Evolutionary conservation across 2,113 vertebrate genomes (phyloP), one percentile per base, ranked within the genome.

Genomic region (Sminthopsis crassicaudata): DNA sequence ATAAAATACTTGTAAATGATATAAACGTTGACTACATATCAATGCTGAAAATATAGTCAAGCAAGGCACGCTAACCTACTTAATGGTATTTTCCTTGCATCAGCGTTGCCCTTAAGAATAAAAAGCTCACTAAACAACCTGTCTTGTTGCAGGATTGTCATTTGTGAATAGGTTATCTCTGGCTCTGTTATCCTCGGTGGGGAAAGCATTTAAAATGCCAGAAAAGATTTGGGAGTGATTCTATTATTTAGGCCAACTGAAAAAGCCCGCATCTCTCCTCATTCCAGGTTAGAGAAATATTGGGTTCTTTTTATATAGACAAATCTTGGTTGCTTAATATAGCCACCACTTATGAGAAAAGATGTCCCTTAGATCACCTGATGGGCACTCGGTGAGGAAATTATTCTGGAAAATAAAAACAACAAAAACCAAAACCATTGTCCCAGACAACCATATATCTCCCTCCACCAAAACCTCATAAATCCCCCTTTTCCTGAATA

Each of bases 211-310:
- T 91, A 55, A 53, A 50, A 51, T 91, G 95, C 96, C 25, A 46
- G 36, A 93, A 92, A 88, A 91, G 54, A 88, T 12, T 30, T 76
- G n/a, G 46, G 0, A 53, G 84, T 27, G 27, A n/a, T 90, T 90
- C 91, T 51, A 19, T 93, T 92, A 90, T 67, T 92, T 90, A 93
- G 90, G 36, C 36, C 84, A 46, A 42, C 24, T 91, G 91, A 52
- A 96, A 91, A 93, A 88, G 51, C 53, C 95, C 91, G 22, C 89
- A 92, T 91, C n/a, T 90, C 84, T 92, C 52, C 94, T 96, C 50
- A 7, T 92, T 94, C 57, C 53, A 57, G 91, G 42, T 84, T 95
- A 42, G 53, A 93, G 95, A 60, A 91, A 88, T 46, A 57, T 89
- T 90, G n/a, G 48, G 19, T 92, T 89, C 90, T 94, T 96, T 96